Evolutionary conservation across 2,797 vertebrate species (phyloP).

Genomic region (Phataginus tetradactyla): DNA sequence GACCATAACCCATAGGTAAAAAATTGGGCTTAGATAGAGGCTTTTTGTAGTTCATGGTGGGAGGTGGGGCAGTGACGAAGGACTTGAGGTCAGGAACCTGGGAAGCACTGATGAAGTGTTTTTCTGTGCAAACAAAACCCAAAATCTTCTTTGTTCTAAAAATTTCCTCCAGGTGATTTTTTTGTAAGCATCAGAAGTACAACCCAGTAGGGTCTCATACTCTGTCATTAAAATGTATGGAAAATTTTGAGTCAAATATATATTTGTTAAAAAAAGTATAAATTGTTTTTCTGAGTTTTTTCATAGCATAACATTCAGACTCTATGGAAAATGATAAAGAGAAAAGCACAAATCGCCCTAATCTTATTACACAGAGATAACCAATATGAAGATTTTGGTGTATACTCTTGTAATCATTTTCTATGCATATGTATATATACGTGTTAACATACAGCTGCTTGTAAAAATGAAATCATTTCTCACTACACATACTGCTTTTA

Average conservation of each 20-base stretch:
- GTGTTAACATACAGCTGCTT: neutral
- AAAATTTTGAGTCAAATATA: neutral
- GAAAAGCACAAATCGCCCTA: conserved; percentile 25
- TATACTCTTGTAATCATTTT: neutral
- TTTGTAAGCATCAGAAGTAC: neutral
- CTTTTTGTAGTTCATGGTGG: neutral
- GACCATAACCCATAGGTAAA: neutral
- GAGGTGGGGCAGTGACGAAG: neutral
- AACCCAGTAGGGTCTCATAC: neutral
- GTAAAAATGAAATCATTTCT: neutral
- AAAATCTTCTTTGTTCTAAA: conserved; percentile 8
- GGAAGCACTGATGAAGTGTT: neutral
- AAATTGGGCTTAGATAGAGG: conserved; percentile 1
- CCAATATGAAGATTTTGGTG: neutral
- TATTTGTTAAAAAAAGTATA: neutral
- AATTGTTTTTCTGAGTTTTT: neutral
- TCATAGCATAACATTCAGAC: neutral
- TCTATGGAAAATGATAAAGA: neutral
- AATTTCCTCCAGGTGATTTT: neutral
- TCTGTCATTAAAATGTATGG: neutral
- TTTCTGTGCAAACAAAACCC: neutral
- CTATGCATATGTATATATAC: neutral
- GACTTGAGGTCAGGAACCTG: neutral
- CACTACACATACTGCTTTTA: neutral
- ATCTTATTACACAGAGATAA: neutral